Conservation (phyloP, 2,888 invertebrate genomes). For the Oligia latruncula region DNA sequence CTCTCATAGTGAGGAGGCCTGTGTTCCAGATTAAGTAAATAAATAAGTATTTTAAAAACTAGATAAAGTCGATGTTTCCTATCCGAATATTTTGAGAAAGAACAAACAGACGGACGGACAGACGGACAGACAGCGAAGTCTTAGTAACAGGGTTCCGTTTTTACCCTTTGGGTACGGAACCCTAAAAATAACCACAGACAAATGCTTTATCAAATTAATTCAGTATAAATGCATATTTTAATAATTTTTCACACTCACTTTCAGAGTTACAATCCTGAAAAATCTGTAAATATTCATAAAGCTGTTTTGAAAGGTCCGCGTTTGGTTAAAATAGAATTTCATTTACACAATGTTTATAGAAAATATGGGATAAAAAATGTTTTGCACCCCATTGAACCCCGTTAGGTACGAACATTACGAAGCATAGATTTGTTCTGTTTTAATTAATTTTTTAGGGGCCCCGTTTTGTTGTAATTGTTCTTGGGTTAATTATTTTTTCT, state of each 20-base stretch:
- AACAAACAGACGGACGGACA: too few relatives aligned
- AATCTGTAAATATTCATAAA: conserved; percentile 60
- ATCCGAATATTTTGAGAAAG: background rate
- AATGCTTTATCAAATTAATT: conserved; percentile 48
- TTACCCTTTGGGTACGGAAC: too few relatives aligned
- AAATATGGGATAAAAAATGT: conserved; percentile 25
- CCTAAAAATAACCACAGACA: conserved; percentile 1
- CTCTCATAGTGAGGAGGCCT: too few relatives aligned
- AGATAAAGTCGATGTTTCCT: background rate
- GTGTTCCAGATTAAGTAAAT: background rate
- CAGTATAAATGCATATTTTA: conserved; percentile 58
- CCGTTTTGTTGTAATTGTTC: conserved; percentile 5
- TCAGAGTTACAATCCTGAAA: conserved; percentile 33
- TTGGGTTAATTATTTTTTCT: background rate
- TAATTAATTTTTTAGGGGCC: conserved; percentile 12
- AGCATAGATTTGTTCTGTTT: conserved; percentile 29
- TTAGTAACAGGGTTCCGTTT: too few relatives aligned
- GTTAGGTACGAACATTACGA: conserved; percentile 12
- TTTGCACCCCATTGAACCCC: conserved; percentile 5
- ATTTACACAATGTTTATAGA: conserved; percentile 48
- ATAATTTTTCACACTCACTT: conserved; percentile 52
- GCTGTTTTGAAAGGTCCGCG: conserved; percentile 40
- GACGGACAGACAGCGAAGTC: too few relatives aligned
- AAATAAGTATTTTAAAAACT: background rate
- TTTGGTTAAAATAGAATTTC: conserved; percentile 46